phyloP scores from a whole-genome alignment of 2,888 invertebrate genomes.

The Leucoma salicis region DNA sequence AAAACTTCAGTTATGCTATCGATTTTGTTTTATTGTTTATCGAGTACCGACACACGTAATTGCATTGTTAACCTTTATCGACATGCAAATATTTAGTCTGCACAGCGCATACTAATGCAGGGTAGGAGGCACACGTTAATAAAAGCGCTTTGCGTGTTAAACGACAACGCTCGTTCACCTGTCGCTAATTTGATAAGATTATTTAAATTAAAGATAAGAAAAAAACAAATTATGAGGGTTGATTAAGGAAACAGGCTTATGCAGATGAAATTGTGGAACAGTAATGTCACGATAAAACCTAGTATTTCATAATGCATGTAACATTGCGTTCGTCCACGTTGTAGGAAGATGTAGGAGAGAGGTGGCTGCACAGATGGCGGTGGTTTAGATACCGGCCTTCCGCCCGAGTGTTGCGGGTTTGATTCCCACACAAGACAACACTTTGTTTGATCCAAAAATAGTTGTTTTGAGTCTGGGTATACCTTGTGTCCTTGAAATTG shows the following conservation, averaged over 20 bases:
- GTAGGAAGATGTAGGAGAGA: no score
- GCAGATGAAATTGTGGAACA: no score
- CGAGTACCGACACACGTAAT: constrained; percentile 47
- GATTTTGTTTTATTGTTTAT: constrained; percentile 47
- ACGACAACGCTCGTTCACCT: constrained; percentile 18
- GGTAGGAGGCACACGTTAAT: constrained; percentile 6
- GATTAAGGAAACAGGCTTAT: neutral
- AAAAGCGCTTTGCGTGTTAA: constrained; percentile 12
- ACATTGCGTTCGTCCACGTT: no score
- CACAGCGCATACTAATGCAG: constrained; percentile 24
- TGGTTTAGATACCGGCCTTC: no score
- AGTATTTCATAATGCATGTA: no score
- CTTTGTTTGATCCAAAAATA: no score
- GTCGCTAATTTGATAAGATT: constrained; percentile 18
- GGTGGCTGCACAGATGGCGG: no score
- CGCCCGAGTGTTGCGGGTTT: no score
- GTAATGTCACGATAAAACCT: no score
- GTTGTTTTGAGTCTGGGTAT: no score
- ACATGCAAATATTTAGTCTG: constrained; percentile 42
- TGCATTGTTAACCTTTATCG: constrained; percentile 54
- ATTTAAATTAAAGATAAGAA: neutral
- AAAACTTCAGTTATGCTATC: constrained; percentile 25
- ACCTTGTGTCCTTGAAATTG: no score
- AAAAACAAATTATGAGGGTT: neutral
- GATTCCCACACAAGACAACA: no score